Percentiles rank a stretch among this genome's conserved stretches.
phyloP scores from a whole-genome alignment of 1,140 invertebrate species.

The Drosophila mayri region DNA sequence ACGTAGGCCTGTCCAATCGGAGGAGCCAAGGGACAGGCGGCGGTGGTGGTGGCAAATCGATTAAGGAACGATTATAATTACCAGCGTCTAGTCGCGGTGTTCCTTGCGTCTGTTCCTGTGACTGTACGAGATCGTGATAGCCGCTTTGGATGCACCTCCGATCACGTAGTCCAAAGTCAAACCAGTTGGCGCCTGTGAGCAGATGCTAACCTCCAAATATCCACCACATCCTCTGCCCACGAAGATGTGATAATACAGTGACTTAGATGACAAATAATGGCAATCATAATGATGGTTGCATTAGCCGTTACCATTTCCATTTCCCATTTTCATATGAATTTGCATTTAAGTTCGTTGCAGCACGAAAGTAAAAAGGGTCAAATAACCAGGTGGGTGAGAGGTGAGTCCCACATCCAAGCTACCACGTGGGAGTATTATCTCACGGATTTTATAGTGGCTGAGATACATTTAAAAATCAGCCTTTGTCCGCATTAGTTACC shows the following conservation, averaged over 20 bases:
- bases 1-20: constrained; percentile 45
- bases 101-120: constrained; percentile 44
- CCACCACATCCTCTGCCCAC: constrained; percentile 16
- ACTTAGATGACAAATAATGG: constrained; percentile 10
- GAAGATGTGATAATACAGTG: not conserved
- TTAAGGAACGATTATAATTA: constrained; percentile 52
- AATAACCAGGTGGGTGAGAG: constrained; percentile 17
- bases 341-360: constrained; percentile 33
- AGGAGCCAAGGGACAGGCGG: constrained; percentile 9
- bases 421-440: constrained; percentile 5
- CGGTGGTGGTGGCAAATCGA: constrained; percentile 30
- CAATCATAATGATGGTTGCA: constrained; percentile 5
- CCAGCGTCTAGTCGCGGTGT: constrained; percentile 10
- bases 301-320: constrained; percentile 27
- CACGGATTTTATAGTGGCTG: not conserved
- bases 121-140: constrained; percentile 24
- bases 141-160: constrained; percentile 24
- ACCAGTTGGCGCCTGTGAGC: constrained; percentile 50
- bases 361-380: constrained; percentile 26
- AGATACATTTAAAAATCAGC: not conserved
- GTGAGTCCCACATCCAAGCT: not conserved
- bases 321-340: constrained; percentile 44
- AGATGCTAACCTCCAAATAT: constrained; percentile 18
- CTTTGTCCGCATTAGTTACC: constrained; percentile 9
- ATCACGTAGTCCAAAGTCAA: constrained; percentile 71